These are phyloP conservation scores for Alces alces DNA, from an alignment of 2,113 vertebrate species.

Conservation along the genomic window DNA sequence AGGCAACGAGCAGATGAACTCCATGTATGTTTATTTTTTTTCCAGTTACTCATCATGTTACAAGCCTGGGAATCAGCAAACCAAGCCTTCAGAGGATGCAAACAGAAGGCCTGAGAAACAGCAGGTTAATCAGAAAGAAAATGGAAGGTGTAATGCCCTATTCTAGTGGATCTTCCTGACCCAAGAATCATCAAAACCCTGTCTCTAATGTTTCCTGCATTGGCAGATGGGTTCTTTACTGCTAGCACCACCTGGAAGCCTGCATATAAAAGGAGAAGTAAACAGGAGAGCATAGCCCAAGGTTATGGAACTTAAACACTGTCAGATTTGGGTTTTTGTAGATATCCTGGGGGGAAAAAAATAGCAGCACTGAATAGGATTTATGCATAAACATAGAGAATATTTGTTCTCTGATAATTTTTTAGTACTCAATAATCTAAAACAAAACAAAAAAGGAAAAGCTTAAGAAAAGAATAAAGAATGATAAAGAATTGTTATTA, in stretches of 20 bases:
- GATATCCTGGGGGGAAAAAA: not conserved
- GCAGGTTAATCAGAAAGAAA: not conserved
- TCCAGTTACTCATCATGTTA: not conserved
- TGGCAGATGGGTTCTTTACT: not conserved
- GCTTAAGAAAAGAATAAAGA: not conserved
- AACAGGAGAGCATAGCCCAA: not conserved
- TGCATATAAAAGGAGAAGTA: not conserved
- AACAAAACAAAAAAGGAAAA: not conserved
- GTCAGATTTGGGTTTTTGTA: not conserved
- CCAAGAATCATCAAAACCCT: not conserved
- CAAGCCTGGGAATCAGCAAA: not conserved
- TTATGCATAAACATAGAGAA: not conserved
- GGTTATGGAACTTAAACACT: not conserved
- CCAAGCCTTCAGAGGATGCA: not conserved
- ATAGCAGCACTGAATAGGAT: not conserved
- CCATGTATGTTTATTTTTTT: not conserved
- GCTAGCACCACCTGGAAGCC: not conserved
- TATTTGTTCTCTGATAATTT: not conserved
- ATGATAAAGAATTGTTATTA: not conserved
- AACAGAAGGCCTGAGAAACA: not conserved
- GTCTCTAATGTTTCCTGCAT: not conserved
- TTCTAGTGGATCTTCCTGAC: not conserved
- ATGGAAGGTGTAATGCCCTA: not conserved
- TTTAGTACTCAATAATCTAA: not conserved
- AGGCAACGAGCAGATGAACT: not conserved